Percentiles rank a stretch among this genome's conserved stretches.
Conservation (phyloP, 2,797 vertebrate genomes). For the Astyanax mexicanus region DNA sequence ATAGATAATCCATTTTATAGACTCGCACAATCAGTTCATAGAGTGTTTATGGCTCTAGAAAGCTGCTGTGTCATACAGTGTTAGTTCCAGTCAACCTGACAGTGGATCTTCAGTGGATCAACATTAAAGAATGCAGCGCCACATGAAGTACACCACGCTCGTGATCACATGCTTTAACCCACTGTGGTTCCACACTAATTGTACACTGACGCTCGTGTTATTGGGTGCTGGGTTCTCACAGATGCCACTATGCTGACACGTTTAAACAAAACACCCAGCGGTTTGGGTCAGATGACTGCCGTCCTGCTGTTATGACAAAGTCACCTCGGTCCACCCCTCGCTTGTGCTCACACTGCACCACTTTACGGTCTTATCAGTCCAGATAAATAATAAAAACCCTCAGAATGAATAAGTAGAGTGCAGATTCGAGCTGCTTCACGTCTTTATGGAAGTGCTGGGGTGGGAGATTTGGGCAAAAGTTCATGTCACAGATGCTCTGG, state of each 20-base stretch:
- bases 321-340: neutral
- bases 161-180: neutral
- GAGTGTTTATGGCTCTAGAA: neutral
- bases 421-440: neutral
- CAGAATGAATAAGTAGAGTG: neutral
- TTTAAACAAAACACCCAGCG: neutral
- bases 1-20: neutral
- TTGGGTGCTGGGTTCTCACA: slow-evolving; percentile 3
- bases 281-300: neutral
- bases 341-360: neutral
- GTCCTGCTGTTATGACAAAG: neutral
- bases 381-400: neutral
- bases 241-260: too few species aligned
- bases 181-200: neutral
- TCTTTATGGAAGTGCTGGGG: neutral
- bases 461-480: slow-evolving; percentile 33
- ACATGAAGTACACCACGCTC: neutral
- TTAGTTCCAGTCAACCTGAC: neutral
- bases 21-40: neutral
- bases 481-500: slow-evolving; percentile 30
- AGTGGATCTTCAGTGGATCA: neutral
- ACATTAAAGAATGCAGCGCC: neutral
- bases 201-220: neutral
- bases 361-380: neutral
- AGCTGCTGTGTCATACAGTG: neutral